Conservation (phyloP, 2,797 vertebrate genomes). For the Kryptolebias ocellatus region DNA sequence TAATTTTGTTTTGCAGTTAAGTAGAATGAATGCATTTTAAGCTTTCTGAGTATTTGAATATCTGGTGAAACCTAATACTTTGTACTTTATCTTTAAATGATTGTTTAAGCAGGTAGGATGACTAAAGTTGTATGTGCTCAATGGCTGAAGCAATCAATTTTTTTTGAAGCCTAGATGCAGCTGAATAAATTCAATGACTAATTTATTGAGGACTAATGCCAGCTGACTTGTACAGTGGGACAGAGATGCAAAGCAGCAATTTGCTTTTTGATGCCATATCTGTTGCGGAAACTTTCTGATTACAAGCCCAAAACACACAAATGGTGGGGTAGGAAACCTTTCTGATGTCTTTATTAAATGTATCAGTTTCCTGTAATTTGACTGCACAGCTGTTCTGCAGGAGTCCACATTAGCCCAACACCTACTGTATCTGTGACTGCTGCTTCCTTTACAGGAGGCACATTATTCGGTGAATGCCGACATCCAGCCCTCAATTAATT, state of each 20-base stretch:
- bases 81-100: no score
- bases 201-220: background rate
- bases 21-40: no score
- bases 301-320: background rate
- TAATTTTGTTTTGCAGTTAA: no score
- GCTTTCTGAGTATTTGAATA: no score
- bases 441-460: background rate
- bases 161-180: no score
- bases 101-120: no score
- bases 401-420: background rate
- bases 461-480: background rate
- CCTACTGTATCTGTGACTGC: background rate
- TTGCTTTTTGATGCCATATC: background rate
- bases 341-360: background rate
- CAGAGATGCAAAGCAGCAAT: background rate
- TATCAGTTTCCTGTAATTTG: conserved; percentile 10
- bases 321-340: background rate
- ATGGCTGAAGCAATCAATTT: no score
- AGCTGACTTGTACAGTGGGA: background rate
- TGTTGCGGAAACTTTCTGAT: background rate
- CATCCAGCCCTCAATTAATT: conserved; percentile 38
- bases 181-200: no score
- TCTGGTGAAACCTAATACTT: no score
- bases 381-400: conserved; percentile 2
- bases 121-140: no score